A percentile compares a stretch with the other conserved stretches of the same genome.
Conservation (phyloP, 2,113 vertebrate genomes). For the Percina caprodes region DNA sequence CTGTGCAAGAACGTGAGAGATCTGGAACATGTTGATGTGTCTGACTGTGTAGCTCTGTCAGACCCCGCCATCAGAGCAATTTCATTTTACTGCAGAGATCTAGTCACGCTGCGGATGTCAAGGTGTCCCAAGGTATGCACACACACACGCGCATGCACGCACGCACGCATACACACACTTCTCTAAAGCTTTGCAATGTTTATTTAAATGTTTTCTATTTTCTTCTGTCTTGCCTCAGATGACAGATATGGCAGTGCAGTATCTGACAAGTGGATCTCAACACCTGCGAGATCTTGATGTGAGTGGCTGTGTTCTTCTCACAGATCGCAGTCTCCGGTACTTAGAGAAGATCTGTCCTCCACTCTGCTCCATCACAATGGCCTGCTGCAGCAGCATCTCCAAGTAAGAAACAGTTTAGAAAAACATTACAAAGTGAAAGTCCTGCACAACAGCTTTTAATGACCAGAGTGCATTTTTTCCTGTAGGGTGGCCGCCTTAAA, state of each 20-base stretch:
- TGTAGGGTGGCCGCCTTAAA: constrained; percentile 83
- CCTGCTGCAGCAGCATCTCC: constrained; percentile 84
- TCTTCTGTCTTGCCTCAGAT: constrained; percentile 75
- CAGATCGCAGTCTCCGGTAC: constrained; percentile 64
- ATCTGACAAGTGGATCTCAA: constrained; percentile 81
- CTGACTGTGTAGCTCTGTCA: constrained; percentile 82
- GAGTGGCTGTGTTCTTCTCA: constrained; percentile 83
- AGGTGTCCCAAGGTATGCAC: constrained; percentile 85
- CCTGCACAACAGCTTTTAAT: background rate
- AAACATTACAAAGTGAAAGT: background rate
- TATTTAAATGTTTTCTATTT: background rate
- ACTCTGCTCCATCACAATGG: constrained; percentile 83
- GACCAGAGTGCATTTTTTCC: constrained; percentile 23
- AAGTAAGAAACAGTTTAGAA: constrained; percentile 75
- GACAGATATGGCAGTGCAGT: constrained; percentile 83
- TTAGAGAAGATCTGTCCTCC: constrained; percentile 82
- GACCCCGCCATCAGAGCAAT: constrained; percentile 79
- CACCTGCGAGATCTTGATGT: constrained; percentile 86
- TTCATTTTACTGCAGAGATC: constrained; percentile 81
- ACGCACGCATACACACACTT: background rate
- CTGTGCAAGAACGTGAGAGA: constrained; percentile 79
- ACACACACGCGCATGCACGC: background rate
- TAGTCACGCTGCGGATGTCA: constrained; percentile 77
- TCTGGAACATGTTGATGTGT: constrained; percentile 84
- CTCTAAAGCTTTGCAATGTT: constrained; percentile 5